Evolutionary conservation across 2,113 vertebrate genomes (phyloP), one percentile per base, ranked within the genome.

Genomic region (human): DNA sequence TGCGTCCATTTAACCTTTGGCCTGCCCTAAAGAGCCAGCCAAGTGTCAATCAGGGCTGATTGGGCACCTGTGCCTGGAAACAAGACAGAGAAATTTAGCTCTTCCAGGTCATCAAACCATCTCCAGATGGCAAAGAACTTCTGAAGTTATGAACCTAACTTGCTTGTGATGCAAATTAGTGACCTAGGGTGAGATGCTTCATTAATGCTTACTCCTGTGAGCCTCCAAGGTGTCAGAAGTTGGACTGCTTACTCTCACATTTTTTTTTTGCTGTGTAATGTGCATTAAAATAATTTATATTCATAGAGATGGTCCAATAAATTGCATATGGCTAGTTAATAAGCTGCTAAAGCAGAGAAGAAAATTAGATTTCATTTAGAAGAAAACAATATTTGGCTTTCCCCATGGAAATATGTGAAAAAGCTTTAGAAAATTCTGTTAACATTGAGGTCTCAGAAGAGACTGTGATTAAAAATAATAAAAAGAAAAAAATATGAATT

Each of bases 401-500:
- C 40, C 25, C 64, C 12, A 40, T 12, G 1, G 40, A 97, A 88
- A 64, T 86, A 10, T 93, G 10, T 66, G 10, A 43, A 97, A 50
- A 27, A 78, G 0, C 8, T 82, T 96, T 68, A n/a, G 79, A 95
- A 73, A 91, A 93, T 61, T 94, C 64, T 93, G 61, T 86, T 89
- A 79, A 45, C 0, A 55, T 73, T 86, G 57, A 96, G 40, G 3
- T 94, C 6, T 96, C 40, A 59, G 0, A 40, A 92, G 57, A 97
- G 45, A 68, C 38, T 75, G 4, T 81, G 75, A 79, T 80, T 94
- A 82, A 85, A 92, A 94, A 85, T 89, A 89, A 91, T 66, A 90
- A 91, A 88, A 82, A 78, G 32, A 16, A 94, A 83, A 83, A 97
- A 92, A 76, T 89, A 57, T 30, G 79, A 93, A 59, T 92, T 97